These are phyloP conservation scores for Phainopepla nitens DNA, from an alignment of 2,113 vertebrate species.

Conservation along the genomic window DNA sequence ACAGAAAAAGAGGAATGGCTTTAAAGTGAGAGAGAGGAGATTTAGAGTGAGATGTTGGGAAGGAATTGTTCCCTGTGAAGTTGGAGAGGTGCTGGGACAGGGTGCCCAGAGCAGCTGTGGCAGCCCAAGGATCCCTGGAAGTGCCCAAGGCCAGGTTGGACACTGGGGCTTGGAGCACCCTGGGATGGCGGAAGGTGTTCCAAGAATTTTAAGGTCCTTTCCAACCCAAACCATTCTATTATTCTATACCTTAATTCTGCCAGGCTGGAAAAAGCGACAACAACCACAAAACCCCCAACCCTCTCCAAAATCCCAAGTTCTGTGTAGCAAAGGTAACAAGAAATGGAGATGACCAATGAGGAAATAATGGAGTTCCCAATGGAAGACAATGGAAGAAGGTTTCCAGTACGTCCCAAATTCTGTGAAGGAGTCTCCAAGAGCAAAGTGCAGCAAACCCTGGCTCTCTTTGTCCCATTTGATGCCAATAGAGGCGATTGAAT, in stretches of 20 bases:
- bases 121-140: neutral
- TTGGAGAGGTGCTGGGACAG: rapidly evolving
- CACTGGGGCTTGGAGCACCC: rapidly evolving
- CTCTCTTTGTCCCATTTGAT: neutral
- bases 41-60: neutral
- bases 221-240: neutral
- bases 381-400: neutral
- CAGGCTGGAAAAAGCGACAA: neutral
- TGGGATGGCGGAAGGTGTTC: rapidly evolving
- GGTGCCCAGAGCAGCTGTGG: neutral
- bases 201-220: neutral
- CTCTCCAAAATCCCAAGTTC: rapidly evolving
- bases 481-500: rapidly evolving
- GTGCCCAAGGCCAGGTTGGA: neutral
- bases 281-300: neutral
- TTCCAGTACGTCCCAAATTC: neutral
- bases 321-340: neutral
- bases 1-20: rapidly evolving
- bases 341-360: neutral
- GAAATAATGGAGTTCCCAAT: neutral
- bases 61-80: rapidly evolving
- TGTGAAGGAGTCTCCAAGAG: neutral
- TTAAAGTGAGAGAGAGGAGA: neutral
- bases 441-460: rapidly evolving
- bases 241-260: neutral